Percentiles rank a stretch among this genome's conserved stretches.
These are phyloP conservation scores for Syngnathus scovelli DNA, from an alignment of 2,113 vertebrate genomes.

Conservation along the genomic window DNA sequence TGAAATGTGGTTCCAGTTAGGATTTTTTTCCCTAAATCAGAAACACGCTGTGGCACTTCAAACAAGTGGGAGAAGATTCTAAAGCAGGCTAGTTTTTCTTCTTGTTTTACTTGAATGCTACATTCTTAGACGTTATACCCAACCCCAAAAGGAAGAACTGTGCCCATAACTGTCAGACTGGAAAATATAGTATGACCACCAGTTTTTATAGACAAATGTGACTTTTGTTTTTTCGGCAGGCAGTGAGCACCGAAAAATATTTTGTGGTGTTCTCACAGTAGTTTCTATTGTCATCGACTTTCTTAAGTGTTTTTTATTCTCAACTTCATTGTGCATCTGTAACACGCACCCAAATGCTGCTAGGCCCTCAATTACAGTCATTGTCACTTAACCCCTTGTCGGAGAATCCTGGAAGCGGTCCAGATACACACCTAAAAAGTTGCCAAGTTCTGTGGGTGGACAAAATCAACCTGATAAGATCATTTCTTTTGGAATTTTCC, in stretches of 20 bases:
- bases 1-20: slow-evolving; percentile 71
- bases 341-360: neutral
- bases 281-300: neutral
- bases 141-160: neutral
- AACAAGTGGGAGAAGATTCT: slow-evolving; percentile 62
- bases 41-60: slow-evolving; percentile 64
- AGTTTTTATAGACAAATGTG: neutral
- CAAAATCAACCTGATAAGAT: neutral
- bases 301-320: neutral
- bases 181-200: neutral
- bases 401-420: neutral
- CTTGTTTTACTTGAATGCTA: slow-evolving; percentile 51
- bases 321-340: neutral
- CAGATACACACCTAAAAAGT: neutral
- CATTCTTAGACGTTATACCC: slow-evolving; percentile 36
- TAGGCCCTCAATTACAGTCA: neutral
- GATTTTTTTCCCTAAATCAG: slow-evolving; percentile 44
- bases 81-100: slow-evolving; percentile 51
- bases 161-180: neutral
- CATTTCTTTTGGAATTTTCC: neutral
- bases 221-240: neutral
- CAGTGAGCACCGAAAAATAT: neutral
- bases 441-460: neutral
- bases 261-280: neutral
- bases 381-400: neutral